Evolutionary conservation across 1,140 invertebrate species (phyloP).

Genomic region (Ylistrum balloti): DNA sequence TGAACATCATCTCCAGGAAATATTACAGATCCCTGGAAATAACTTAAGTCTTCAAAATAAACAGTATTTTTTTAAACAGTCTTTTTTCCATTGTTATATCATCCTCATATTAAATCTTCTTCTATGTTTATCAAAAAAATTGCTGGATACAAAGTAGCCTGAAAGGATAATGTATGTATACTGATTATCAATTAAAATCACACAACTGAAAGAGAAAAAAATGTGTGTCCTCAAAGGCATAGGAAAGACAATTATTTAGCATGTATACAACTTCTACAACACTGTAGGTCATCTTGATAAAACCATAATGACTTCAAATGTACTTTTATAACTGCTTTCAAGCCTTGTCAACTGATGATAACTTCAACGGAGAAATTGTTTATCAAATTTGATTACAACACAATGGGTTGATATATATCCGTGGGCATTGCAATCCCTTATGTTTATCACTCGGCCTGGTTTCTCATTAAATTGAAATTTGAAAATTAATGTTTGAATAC

Average conservation of each 20-base stretch:
- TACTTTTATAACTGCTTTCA: not conserved
- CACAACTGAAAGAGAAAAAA: not conserved
- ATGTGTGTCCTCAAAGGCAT: not conserved
- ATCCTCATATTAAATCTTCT: not conserved
- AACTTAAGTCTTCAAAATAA: too few relatives aligned
- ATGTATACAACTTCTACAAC: not conserved
- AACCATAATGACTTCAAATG: not conserved
- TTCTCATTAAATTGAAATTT: not conserved
- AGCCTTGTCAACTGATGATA: not conserved
- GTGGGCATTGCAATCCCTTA: not conserved
- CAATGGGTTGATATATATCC: not conserved
- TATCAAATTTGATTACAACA: not conserved
- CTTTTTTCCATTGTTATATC: not conserved
- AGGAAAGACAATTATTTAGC: not conserved
- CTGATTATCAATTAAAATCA: not conserved
- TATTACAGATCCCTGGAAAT: not conserved
- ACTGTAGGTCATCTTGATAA: not conserved
- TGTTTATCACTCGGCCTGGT: not conserved
- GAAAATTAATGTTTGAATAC: conserved; percentile 22
- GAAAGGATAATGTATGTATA: not conserved
- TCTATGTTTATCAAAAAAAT: not conserved
- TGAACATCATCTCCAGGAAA: not conserved
- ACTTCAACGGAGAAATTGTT: not conserved
- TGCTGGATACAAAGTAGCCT: not conserved
- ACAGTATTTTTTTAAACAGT: too few relatives aligned